These are phyloP conservation scores for Andrena bicolor DNA, from an alignment of 2,888 invertebrate species.

Conservation along the genomic window DNA sequence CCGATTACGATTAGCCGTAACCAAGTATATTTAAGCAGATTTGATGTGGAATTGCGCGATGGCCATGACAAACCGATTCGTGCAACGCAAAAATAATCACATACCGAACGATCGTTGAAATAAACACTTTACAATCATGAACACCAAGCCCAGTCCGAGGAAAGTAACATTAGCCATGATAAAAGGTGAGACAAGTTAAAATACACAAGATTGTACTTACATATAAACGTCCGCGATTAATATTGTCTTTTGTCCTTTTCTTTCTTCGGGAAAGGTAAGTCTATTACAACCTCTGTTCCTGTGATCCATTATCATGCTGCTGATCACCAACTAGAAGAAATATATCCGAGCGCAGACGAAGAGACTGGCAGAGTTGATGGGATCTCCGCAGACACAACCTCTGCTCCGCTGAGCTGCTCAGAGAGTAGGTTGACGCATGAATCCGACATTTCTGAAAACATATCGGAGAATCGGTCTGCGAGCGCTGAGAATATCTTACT, in stretches of 20 bases:
- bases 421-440: conserved; percentile 85
- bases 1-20: neutral
- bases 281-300: conserved; percentile 85
- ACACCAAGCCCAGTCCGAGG: conserved; percentile 79
- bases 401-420: conserved; percentile 83
- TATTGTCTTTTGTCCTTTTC: neutral
- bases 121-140: conserved; percentile 69
- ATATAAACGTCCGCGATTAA: neutral
- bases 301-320: conserved; percentile 92
- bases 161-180: conserved; percentile 83
- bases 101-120: neutral
- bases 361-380: conserved; percentile 86
- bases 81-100: neutral
- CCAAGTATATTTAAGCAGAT: neutral
- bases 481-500: conserved; percentile 86
- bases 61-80: neutral
- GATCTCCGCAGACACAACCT: conserved; percentile 77
- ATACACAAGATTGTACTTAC: neutral
- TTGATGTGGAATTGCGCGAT: neutral
- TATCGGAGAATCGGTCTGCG: conserved; percentile 85
- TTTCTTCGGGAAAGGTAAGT: conserved; percentile 80
- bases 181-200: conserved; percentile 76
- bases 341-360: conserved; percentile 87
- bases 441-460: conserved; percentile 79
- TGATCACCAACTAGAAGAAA: conserved; percentile 90